Percentiles rank a stretch among this genome's conserved stretches.
These are phyloP conservation scores for Cercopithecus mona DNA, from an alignment of 2,113 vertebrate species.

Conservation along the genomic window DNA sequence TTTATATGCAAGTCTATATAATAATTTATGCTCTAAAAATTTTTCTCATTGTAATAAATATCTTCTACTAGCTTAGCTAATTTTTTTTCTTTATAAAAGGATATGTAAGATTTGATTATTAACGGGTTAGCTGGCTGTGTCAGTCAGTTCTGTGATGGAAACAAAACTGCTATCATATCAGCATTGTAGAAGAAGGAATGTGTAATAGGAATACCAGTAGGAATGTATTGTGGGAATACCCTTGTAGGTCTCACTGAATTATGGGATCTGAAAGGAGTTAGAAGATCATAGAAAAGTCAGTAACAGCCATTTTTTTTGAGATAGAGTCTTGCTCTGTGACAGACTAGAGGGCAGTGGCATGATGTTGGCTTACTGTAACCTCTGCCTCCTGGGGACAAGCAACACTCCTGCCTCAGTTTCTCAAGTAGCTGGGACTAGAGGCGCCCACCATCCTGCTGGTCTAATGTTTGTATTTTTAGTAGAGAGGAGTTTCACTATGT, in stretches of 20 bases:
- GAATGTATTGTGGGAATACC: neutral
- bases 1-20: neutral
- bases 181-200: neutral
- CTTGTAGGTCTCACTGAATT: neutral
- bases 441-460: no score
- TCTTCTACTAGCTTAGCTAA: constrained; percentile 8
- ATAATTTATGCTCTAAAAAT: neutral
- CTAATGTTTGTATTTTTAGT: no score
- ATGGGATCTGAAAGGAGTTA: neutral
- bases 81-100: neutral
- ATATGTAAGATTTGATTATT: neutral
- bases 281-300: neutral
- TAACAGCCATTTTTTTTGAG: no score
- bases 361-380: no score
- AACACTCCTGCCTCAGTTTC: no score
- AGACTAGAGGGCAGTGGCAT: no score
- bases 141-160: neutral
- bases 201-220: neutral
- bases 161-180: neutral
- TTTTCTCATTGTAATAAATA: constrained; percentile 5
- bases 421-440: no score
- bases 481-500: no score
- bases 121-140: constrained; percentile 24
- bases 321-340: no score
- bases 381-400: no score